Evolutionary conservation across 2,113 vertebrate genomes (phyloP), one percentile per base, ranked within the genome.

Genomic region (Aspidoscelis tigris): DNA sequence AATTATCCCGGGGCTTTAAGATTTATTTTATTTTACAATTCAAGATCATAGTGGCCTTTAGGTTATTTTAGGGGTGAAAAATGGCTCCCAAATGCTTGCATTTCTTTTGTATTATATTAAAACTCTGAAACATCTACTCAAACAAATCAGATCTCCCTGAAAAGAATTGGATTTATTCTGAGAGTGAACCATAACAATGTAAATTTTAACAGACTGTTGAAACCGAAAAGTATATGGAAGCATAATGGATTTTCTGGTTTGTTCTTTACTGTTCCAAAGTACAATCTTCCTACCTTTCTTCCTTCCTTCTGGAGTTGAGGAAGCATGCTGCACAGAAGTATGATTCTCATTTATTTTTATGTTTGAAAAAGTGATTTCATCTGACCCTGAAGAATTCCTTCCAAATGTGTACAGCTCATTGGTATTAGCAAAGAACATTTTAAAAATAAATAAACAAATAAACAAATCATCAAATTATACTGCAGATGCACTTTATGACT

Each of bases 21-120:
- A 91, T 91, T 93, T 93, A 91, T 90, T 92, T 93, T 86, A 44
- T 91, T 89, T 91, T 92, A 89, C 80, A 86, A 18, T 68, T 84
- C 84, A 81, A 90, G 80, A 88, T 91, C 83, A 89, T 68, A 85
- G 21, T 0, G 0, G 24, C 61, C 78, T 89, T 85, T 82, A 50
- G 41, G 24, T 18, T 87, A 93, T 88, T 92, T 90, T 88, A 82
- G 65, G 64, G 24, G 78, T 93, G 90, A 94, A 90, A 89, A 92
- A 92, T 86, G 65, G 81, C 75, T 91, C 86, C 84, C 89, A 79
- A 78, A 85, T 50, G 85, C 69, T 21, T 84, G 76, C 22, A 24
- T 78, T 88, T 89, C 68, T 84, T 86, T 86, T 33, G 44, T 85
- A 68, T 74, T 41, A 33, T 64, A 86, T 85, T 87, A 89, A 72